A percentile compares a stretch with the other conserved stretches of the same genome.
Conservation (phyloP, 2,888 invertebrate species). For the Cephus nigrinus region DNA sequence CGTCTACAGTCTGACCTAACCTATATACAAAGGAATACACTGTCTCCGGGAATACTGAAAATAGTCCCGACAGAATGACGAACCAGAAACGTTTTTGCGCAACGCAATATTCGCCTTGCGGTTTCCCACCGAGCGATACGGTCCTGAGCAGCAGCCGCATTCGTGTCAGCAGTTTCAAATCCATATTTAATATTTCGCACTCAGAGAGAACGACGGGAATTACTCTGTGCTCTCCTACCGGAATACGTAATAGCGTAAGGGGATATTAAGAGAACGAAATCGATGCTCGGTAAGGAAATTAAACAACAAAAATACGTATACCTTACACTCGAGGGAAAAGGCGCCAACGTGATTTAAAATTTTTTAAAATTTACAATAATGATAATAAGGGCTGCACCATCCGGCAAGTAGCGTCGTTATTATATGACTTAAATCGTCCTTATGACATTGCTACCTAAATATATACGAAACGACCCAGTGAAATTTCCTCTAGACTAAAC, state of each 20-base stretch:
- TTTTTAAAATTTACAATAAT: too few species aligned
- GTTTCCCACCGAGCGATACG: background rate
- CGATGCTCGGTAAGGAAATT: background rate
- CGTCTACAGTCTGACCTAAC: background rate
- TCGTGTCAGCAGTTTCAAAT: too few species aligned
- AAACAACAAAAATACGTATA: background rate
- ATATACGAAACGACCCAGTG: background rate
- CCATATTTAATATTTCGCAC: too few species aligned
- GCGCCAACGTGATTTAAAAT: background rate
- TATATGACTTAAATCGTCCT: background rate
- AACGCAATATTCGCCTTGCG: background rate
- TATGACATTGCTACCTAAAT: background rate
- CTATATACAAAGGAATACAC: background rate
- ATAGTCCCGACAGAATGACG: background rate
- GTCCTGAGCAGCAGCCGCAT: background rate
- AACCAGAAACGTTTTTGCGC: background rate
- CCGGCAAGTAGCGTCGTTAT: background rate
- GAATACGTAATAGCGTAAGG: background rate
- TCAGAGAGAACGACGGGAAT: background rate
- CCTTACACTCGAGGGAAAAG: background rate
- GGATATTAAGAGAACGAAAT: background rate
- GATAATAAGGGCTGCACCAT: background rate
- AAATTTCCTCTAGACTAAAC: constrained; percentile 1
- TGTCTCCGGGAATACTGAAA: background rate
- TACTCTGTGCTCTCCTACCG: background rate